Evolutionary conservation across 1,140 invertebrate species (phyloP), one percentile per base, ranked within the genome.

Genomic region (Hycleus cichorii): DNA sequence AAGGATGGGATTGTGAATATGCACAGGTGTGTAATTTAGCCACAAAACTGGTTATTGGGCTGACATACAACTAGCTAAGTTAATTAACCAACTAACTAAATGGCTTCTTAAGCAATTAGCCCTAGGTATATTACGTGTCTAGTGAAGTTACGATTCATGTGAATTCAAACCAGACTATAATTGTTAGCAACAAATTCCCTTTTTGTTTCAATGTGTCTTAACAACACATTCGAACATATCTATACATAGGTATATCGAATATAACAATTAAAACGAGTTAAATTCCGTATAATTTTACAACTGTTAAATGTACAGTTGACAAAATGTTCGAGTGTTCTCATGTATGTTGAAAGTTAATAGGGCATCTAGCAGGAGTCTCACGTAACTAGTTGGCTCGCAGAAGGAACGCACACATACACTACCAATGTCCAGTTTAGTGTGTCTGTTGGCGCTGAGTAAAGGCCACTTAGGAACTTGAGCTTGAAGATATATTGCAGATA

Each of bases 51-150:
- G 59, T 58, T 49, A 39, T 51, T 58, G 46, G 54, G 59, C 59
- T 60, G 63, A 65, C 58, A 65, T 59, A 62, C 60, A 58, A 58
- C 63, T 64, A 59, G 62, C 60, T 63, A 66, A 62, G 64, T 68
- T 68, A 68, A 68, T 68, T 68, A 68, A 68, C 60, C 66, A 66
- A 65, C 64, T 64, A 66, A 64, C 66, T 68, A 65, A 68, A 68
- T 68, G 66, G 64, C 64, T 66, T 66, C 66, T 68, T 66, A 61
- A 63, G 62, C 66, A 68, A 68, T 68, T 66, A 68, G 65, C 66
- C 63, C 50, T 51, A 61, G 64, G 64, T 64, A 61, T 62, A 66
- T 62, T 66, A 62, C 59, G 57, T 59, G 64, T 59, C 64, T 64
- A 60, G 62, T 57, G 49, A 63, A 68, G 64, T 68, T 68, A 66